Conservation (phyloP, 2,888 invertebrate species). For the Mimachlamys varia region DNA sequence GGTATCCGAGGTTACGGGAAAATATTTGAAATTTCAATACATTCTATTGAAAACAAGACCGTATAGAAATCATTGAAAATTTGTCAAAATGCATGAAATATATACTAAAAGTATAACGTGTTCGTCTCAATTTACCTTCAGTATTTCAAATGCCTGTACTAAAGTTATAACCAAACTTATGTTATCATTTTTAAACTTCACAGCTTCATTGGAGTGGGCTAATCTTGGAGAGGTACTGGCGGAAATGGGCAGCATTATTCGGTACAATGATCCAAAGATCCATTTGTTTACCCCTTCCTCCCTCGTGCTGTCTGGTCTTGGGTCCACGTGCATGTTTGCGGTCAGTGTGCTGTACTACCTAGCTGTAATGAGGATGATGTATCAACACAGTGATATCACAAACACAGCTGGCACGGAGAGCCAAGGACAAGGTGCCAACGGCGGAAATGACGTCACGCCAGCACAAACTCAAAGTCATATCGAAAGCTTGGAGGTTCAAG, state of each 20-base stretch:
- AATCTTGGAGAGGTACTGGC: background rate
- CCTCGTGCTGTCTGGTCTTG: background rate
- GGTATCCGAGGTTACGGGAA: no score
- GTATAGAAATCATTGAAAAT: no score
- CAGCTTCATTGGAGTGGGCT: background rate
- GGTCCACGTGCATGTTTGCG: slow-evolving; percentile 18
- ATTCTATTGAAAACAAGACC: no score
- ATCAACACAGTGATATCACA: slow-evolving; percentile 13
- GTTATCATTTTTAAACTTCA: background rate
- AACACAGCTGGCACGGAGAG: background rate
- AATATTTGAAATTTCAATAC: no score
- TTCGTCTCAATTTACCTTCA: no score
- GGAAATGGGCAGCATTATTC: background rate
- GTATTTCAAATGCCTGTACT: no score
- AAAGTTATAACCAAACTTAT: no score
- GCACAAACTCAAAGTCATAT: background rate
- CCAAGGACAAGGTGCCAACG: background rate
- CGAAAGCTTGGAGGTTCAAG: slow-evolving; percentile 10
- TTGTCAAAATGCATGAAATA: no score
- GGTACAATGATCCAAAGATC: background rate
- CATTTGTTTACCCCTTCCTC: background rate
- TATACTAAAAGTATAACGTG: no score
- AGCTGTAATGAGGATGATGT: background rate
- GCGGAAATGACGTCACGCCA: background rate
- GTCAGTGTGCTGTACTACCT: slow-evolving; percentile 2